Evolutionary conservation across 2,113 vertebrate genomes (phyloP), one percentile per base, ranked within the genome.

Genomic region (Phylloscopus whistleri): DNA sequence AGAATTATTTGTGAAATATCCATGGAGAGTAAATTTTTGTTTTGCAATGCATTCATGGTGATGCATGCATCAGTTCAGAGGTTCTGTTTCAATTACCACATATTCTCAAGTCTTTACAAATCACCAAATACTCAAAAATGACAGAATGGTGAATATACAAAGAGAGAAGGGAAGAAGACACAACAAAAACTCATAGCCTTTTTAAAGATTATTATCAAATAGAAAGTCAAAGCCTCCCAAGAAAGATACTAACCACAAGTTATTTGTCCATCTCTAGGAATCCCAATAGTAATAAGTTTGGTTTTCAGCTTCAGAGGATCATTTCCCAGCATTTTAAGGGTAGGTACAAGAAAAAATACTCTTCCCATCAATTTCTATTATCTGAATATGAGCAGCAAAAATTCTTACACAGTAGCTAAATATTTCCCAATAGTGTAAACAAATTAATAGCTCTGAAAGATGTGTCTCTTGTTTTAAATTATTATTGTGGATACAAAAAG

Each of bases 371-470:
- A 51, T 46, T 44, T 67, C 35, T 52, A 26, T 63, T 66, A 37
- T 28, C 56, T 28, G 16, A 90, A 9, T 67, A 84, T 37, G 44
- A 91, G 33, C 27, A 44, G 58, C 22, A 59, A 28, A 89, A 82
- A 31, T 60, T 70, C 44, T 75, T 59, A 64, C 6, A 28, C 7
- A 41, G n/a, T 13, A 73, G 33, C 15, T 52, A 64, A 93, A 66
- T 83, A 77, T 88, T 83, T 90, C 79, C 85, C 68, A 53, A 7
- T 17, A 24, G 16, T 33, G 19, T 53, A 79, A 87, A 82, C 7
- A 93, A 72, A 79, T 68, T 79, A 73, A 76, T 60, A 85, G 67
- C 11, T 88, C 53, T 88, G 67, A 39, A 85, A 89, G 24, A 79
- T 22, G 9, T 24, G 8, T 76, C 22, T 56, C 44, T 91, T 46